Conservation (phyloP, 1,140 invertebrate species). For the Drosophila ananassae region DNA sequence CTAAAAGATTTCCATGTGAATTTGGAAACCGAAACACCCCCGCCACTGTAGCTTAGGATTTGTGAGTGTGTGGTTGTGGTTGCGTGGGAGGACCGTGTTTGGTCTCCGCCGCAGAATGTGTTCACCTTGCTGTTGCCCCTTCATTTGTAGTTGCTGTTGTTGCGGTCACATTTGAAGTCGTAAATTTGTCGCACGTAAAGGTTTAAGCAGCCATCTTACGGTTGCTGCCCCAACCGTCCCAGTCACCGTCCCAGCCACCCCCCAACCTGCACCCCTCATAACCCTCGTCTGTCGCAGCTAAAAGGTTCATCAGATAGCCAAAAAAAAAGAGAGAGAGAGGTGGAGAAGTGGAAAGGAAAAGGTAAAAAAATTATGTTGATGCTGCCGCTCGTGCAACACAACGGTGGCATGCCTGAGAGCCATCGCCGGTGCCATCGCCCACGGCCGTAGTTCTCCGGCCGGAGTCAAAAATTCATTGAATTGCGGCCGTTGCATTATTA, state of each 20-base stretch:
- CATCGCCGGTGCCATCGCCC: slow-evolving; percentile 1
- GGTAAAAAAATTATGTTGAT: slow-evolving; percentile 63
- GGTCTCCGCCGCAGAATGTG: slow-evolving; percentile 36
- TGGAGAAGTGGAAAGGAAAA: not conserved
- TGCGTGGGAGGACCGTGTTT: slow-evolving; percentile 48
- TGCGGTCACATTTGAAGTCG: slow-evolving; percentile 78
- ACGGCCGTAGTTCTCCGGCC: slow-evolving; percentile 26
- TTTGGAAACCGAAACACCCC: slow-evolving; percentile 7
- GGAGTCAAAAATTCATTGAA: slow-evolving; percentile 82
- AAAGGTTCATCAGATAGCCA: slow-evolving; percentile 79
- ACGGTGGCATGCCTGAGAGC: slow-evolving; percentile 42
- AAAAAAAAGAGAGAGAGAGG: slow-evolving; percentile 1
- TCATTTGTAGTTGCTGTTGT: slow-evolving; percentile 45
- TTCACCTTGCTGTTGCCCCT: slow-evolving; percentile 32
- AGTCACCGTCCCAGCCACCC: not conserved
- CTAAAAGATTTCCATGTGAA: not conserved
- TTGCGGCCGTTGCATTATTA: slow-evolving; percentile 82
- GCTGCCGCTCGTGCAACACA: slow-evolving; percentile 17
- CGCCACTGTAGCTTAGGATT: slow-evolving; percentile 13
- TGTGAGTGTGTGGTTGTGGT: slow-evolving; percentile 34
- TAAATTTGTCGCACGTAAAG: slow-evolving; percentile 83
- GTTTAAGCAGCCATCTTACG: slow-evolving; percentile 76
- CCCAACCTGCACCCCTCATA: not conserved
- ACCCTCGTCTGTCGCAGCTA: slow-evolving; percentile 49
- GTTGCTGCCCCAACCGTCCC: not conserved